Evolutionary conservation across 2,797 vertebrate species (phyloP).

Genomic region (Rhinoraja longicauda): DNA sequence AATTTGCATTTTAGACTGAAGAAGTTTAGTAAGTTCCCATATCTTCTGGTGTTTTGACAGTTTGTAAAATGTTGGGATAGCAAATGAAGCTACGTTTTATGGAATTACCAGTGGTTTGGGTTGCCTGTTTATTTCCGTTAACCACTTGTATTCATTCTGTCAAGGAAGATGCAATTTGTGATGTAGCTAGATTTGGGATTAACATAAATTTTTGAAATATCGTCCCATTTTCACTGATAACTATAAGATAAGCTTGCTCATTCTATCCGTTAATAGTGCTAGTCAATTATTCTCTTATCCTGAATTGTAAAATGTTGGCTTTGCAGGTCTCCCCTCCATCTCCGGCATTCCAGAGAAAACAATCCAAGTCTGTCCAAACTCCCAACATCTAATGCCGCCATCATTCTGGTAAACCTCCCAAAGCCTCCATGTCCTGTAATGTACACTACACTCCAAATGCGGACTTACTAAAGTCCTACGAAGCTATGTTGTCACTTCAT

Average conservation of each 20-base stretch:
- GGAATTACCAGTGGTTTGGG: not conserved
- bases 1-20: not conserved
- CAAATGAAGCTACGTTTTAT: not conserved
- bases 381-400: too few species aligned
- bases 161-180: not conserved
- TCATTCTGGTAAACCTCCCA: too few species aligned
- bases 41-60: too few species aligned
- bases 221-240: too few species aligned
- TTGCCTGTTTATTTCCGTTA: not conserved
- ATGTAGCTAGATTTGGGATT: not conserved
- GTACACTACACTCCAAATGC: too few species aligned
- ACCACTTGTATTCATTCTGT: not conserved
- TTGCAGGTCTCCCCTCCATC: too few species aligned
- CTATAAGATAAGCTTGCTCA: not conserved
- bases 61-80: not conserved
- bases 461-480: too few species aligned
- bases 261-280: not conserved
- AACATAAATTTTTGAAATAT: not conserved
- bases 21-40: not conserved
- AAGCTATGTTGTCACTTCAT: too few species aligned
- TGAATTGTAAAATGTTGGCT: not conserved
- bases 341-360: too few species aligned
- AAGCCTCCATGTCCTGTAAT: too few species aligned
- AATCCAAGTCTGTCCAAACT: too few species aligned
- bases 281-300: not conserved